These are phyloP conservation scores for Rallus crepitans DNA, from an alignment of 2,797 vertebrate genomes.

Conservation along the genomic window DNA sequence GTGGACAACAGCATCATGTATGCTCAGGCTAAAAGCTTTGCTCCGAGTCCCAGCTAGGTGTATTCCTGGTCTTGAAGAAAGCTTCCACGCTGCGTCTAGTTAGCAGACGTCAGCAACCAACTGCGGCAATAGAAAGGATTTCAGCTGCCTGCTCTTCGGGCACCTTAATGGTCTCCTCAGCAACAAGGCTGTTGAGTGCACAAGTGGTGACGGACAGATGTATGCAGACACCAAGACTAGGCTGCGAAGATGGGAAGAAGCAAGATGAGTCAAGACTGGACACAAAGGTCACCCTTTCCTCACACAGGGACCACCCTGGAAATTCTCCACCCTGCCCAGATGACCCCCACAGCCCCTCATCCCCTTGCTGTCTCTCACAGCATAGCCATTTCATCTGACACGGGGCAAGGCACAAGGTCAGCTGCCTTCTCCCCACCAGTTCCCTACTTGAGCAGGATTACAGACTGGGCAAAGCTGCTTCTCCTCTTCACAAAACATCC, in stretches of 20 bases:
- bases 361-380: not conserved
- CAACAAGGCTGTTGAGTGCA: slow-evolving; percentile 35
- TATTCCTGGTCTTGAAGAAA: not conserved
- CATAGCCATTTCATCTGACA: not conserved
- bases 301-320: not conserved
- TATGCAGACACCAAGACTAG: not conserved
- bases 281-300: not conserved
- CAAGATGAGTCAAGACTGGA: not conserved
- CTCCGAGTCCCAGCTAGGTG: not conserved
- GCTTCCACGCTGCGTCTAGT: not conserved
- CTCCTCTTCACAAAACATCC: not conserved
- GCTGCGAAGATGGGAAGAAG: not conserved
- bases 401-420: rapidly evolving
- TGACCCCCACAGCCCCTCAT: not conserved
- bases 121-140: not conserved
- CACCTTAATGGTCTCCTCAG: slow-evolving; percentile 54
- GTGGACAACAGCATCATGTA: not conserved
- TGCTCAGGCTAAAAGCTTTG: not conserved
- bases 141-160: not conserved
- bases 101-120: slow-evolving; percentile 9
- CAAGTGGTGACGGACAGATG: not conserved
- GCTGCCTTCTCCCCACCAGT: not conserved
- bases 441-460: not conserved
- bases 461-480: not conserved
- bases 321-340: not conserved